Evolutionary conservation across 2,888 invertebrate genomes (phyloP).

Genomic region (Chelonus formosanus): DNA sequence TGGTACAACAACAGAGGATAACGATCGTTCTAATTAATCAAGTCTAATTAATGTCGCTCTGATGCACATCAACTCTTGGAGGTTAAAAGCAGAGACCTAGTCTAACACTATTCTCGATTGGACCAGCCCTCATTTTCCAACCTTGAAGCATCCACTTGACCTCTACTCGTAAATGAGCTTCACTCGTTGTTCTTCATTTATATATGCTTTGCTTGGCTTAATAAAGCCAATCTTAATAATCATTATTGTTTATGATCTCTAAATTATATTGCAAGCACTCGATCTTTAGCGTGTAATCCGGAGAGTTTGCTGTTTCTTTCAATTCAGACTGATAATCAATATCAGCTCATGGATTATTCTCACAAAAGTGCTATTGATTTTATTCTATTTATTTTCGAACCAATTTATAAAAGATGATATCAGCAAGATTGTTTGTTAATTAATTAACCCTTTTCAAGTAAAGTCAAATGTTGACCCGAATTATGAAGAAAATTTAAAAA

Average conservation of each 20-base stretch:
- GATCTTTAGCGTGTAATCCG: not conserved
- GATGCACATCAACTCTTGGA: not conserved
- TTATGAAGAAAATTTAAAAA: too few relatives aligned
- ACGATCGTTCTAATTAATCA: slow-evolving; percentile 42
- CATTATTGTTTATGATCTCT: not conserved
- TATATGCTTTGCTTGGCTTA: not conserved
- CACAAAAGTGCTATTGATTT: too few relatives aligned
- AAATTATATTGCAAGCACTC: not conserved
- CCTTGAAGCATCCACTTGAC: slow-evolving; percentile 1
- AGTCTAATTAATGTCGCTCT: slow-evolving; percentile 34
- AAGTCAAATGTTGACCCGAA: too few relatives aligned
- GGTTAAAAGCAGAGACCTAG: not conserved
- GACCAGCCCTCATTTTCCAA: slow-evolving; percentile 1
- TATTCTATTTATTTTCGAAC: too few relatives aligned
- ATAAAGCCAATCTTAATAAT: slow-evolving; percentile 5
- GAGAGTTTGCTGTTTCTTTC: slow-evolving; percentile 3
- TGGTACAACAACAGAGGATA: slow-evolving; percentile 28
- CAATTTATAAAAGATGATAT: too few relatives aligned
- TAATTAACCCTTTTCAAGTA: too few relatives aligned
- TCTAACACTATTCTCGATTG: not conserved
- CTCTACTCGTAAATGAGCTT: slow-evolving; percentile 15
- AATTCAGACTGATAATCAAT: not conserved
- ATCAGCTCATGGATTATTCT: too few relatives aligned
- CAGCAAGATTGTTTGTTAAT: too few relatives aligned
- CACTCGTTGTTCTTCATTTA: slow-evolving; percentile 6